Conservation (phyloP, 2,888 invertebrate genomes). For the Pyrrhosoma nymphula region DNA sequence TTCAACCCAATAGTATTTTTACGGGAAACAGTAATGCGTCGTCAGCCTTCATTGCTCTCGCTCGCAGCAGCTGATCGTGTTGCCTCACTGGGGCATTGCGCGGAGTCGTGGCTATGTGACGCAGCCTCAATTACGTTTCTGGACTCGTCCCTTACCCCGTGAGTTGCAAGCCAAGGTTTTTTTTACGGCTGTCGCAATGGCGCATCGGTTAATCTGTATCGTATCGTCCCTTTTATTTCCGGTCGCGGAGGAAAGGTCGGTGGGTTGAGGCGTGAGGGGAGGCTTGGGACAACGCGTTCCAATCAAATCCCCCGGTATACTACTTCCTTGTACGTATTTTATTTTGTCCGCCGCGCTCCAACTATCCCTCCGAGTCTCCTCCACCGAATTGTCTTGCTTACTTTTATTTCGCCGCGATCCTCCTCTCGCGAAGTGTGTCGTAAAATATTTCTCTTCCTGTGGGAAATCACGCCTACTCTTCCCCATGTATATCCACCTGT, state of each 20-base stretch:
- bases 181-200: background rate
- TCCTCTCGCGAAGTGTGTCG: background rate
- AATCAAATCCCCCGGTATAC: background rate
- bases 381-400: background rate
- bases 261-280: background rate
- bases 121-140: background rate
- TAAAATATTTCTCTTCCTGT: conserved; percentile 59
- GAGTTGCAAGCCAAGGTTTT: background rate
- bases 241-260: background rate
- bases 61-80: background rate
- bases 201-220: conserved; percentile 15
- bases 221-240: background rate
- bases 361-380: background rate
- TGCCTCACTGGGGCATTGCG: background rate
- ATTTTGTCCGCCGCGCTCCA: background rate
- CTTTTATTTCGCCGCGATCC: background rate
- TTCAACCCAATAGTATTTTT: no score
- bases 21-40: no score
- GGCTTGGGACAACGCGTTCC: background rate
- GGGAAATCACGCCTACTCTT: conserved; percentile 49
- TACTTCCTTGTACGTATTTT: background rate
- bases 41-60: no score
- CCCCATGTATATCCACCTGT: background rate
- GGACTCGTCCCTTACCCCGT: background rate
- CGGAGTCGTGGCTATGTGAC: background rate